phyloP scores from a whole-genome alignment of 2,888 invertebrate species.

The Silvanus unidentatus region DNA sequence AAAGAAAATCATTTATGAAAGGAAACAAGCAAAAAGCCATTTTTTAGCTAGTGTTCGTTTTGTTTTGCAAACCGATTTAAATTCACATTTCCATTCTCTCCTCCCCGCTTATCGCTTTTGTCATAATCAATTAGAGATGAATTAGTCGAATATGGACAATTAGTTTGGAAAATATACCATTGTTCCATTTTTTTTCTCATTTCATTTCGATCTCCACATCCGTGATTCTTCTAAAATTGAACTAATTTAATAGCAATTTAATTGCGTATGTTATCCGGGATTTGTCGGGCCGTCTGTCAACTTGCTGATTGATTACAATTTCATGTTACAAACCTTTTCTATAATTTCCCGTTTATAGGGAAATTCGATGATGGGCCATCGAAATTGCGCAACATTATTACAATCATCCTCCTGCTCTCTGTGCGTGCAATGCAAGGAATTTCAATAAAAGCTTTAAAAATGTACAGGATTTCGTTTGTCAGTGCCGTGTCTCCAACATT shows the following conservation, averaged over 20 bases:
- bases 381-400: conserved; percentile 17
- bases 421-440: conserved; percentile 22
- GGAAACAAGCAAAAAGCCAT: too few relatives aligned
- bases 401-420: too few relatives aligned
- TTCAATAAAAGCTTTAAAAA: conserved; percentile 29
- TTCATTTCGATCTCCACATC: neutral
- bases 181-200: too few relatives aligned
- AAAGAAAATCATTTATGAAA: too few relatives aligned
- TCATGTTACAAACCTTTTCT: conserved; percentile 12
- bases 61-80: too few relatives aligned
- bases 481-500: conserved; percentile 22
- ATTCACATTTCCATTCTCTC: too few relatives aligned
- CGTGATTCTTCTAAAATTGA: conserved; percentile 19
- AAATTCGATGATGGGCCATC: conserved; percentile 21
- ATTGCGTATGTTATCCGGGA: neutral
- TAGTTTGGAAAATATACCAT: too few relatives aligned
- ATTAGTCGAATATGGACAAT: too few relatives aligned
- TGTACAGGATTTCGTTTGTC: conserved; percentile 27
- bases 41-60: too few relatives aligned
- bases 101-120: too few relatives aligned
- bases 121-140: too few relatives aligned
- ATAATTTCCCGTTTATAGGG: conserved; percentile 9
- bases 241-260: conserved; percentile 16
- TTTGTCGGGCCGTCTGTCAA: conserved; percentile 12
- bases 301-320: conserved; percentile 21